Conservation (phyloP, 1,140 invertebrate species). For the Drosophila arawakana region DNA sequence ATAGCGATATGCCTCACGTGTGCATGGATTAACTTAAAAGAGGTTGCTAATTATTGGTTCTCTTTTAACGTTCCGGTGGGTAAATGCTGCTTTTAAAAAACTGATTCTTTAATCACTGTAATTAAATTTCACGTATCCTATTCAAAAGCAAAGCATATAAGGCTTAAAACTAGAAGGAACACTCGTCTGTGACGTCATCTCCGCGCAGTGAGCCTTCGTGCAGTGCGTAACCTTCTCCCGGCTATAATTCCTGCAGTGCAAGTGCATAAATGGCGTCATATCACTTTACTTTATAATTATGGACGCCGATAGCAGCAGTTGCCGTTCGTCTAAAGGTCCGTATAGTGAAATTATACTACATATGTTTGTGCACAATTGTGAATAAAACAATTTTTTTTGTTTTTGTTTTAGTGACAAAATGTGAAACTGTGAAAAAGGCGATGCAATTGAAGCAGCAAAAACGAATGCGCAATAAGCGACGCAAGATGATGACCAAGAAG, state of each 20-base stretch:
- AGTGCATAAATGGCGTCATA: constrained; percentile 15
- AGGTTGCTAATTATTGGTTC: no score
- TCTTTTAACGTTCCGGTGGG: no score
- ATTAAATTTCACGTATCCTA: no score
- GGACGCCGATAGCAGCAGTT: constrained; percentile 72
- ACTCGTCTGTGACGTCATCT: neutral
- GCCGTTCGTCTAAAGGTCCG: constrained; percentile 49
- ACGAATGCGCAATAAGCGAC: neutral
- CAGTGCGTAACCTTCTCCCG: constrained; percentile 9
- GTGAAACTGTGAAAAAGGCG: constrained; percentile 42
- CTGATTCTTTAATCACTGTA: no score
- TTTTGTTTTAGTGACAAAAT: constrained; percentile 70
- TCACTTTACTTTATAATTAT: constrained; percentile 25
- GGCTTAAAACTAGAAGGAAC: no score
- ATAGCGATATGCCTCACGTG: no score
- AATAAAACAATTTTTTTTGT: constrained; percentile 66
- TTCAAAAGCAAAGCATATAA: no score
- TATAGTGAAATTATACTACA: constrained; percentile 48
- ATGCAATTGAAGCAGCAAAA: neutral
- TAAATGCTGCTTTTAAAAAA: no score
- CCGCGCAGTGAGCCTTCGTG: neutral
- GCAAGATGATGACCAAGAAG: neutral
- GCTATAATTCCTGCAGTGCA: constrained; percentile 1
- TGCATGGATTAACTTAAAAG: no score
- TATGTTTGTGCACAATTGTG: constrained; percentile 30